Evolutionary conservation across 2,888 invertebrate genomes (phyloP), one percentile per base, ranked within the genome.

Genomic region (Xanthorhoe designata): DNA sequence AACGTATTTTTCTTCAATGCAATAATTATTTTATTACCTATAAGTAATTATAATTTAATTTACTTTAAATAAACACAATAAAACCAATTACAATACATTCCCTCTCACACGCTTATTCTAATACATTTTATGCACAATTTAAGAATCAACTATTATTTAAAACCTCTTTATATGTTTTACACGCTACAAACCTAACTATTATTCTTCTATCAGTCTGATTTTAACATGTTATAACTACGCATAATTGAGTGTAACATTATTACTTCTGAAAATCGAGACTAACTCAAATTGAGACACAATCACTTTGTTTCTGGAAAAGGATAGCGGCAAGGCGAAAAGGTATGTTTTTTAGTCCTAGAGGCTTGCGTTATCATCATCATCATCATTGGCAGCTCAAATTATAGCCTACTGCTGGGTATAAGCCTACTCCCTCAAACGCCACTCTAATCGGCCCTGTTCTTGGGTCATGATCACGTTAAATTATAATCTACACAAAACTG

Each of bases 161-260:
- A 63, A 56, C 60, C n/a, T 29, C 10, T 47, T 52, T 29, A 18
- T 38, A 29, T 50, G 6, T 17, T 19, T 49, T 49, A 60, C 18
- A 24, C 9, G 17, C 71, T 73, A 75, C 42, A 32, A 47, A 47
- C 47, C 47, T 69, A 62, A 57, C 69, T 74, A 75, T 69, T 71
- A 70, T 71, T 70, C 61, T 63, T 71, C 74, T 90, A 91, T 91
- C 91, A 91, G 91, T 91, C 91, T 89, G 91, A 84, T 82, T 79
- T 86, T 78, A 89, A 87, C 86, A 88, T 84, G 74, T 85, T 70
- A 62, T 18, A 18, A 59, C 64, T 77, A 83, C 70, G 60, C 13
- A 61, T 47, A 38, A 50, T 58, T 47, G 60, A 51, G 35, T 55
- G 62, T 6, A 24, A 62, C 50, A 49, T 35, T 58, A 58, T 17